Conservation (phyloP, 2,888 invertebrate genomes). For the Minunthozetes semirufus region DNA sequence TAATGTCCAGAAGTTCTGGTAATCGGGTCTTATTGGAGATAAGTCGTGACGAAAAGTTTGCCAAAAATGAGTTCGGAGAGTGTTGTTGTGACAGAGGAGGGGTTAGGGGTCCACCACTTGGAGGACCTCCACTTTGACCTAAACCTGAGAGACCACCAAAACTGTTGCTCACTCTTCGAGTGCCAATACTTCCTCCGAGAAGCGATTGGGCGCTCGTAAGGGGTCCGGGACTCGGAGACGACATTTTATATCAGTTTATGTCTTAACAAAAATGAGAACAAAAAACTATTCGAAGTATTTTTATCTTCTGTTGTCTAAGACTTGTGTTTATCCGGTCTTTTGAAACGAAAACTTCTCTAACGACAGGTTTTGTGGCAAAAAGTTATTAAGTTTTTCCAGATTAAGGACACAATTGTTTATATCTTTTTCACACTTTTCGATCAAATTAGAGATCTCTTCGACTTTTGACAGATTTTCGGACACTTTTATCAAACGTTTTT, state of each 20-base stretch:
- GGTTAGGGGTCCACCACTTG: background rate
- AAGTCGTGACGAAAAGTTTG: slow-evolving; percentile 27
- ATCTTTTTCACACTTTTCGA: slow-evolving; percentile 2
- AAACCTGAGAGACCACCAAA: background rate
- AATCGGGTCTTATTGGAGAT: slow-evolving; percentile 21
- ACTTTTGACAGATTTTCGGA: slow-evolving; percentile 34
- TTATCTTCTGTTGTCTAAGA: too few relatives aligned
- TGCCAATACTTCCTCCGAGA: background rate
- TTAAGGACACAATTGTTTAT: slow-evolving; percentile 3
- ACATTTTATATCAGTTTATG: background rate
- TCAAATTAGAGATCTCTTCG: slow-evolving; percentile 25
- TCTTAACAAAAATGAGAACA: background rate
- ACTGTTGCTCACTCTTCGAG: background rate
- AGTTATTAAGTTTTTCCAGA: slow-evolving; percentile 16
- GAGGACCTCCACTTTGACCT: background rate
- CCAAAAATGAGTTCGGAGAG: slow-evolving; percentile 36
- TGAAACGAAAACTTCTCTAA: slow-evolving; percentile 15
- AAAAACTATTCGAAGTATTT: background rate
- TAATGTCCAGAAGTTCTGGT: slow-evolving; percentile 3
- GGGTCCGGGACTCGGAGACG: slow-evolving; percentile 20
- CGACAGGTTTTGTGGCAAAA: background rate
- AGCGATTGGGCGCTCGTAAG: background rate
- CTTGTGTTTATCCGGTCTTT: background rate
- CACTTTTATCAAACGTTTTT: slow-evolving; percentile 35
- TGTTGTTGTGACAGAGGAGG: slow-evolving; percentile 32